phyloP scores from a whole-genome alignment of 1,140 invertebrate species.

The Nephila pilipes region DNA sequence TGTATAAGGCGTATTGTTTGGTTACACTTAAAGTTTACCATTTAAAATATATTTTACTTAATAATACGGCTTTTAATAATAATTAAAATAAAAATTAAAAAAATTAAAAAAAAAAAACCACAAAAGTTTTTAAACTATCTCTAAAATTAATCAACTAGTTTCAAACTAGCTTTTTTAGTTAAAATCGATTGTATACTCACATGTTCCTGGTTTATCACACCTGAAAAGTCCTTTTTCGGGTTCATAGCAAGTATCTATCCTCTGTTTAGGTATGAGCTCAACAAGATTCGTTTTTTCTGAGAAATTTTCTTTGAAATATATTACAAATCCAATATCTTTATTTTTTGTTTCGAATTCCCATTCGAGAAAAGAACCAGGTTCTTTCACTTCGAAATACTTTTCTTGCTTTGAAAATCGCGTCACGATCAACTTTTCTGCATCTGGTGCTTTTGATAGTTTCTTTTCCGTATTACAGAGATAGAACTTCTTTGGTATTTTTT shows the following conservation, averaged over 20 bases:
- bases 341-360: constrained; percentile 32
- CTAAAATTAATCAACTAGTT: too few relatives aligned
- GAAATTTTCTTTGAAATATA: background rate
- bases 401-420: background rate
- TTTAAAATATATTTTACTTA: too few relatives aligned
- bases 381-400: background rate
- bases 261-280: constrained; percentile 41
- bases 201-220: constrained; percentile 30
- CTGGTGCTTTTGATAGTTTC: background rate
- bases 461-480: constrained; percentile 82
- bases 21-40: too few relatives aligned
- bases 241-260: constrained; percentile 27
- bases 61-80: too few relatives aligned
- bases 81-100: too few relatives aligned
- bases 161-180: too few relatives aligned
- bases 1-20: too few relatives aligned
- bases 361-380: background rate
- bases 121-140: too few relatives aligned
- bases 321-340: background rate
- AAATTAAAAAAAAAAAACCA: too few relatives aligned
- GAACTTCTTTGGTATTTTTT: constrained; percentile 89
- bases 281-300: background rate
- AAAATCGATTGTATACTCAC: background rate
- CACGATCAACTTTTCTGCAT: background rate
- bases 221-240: constrained; percentile 35